These are phyloP conservation scores for Xenopus tropicalis DNA, from an alignment of 2,113 vertebrate species.

Conservation along the genomic window DNA sequence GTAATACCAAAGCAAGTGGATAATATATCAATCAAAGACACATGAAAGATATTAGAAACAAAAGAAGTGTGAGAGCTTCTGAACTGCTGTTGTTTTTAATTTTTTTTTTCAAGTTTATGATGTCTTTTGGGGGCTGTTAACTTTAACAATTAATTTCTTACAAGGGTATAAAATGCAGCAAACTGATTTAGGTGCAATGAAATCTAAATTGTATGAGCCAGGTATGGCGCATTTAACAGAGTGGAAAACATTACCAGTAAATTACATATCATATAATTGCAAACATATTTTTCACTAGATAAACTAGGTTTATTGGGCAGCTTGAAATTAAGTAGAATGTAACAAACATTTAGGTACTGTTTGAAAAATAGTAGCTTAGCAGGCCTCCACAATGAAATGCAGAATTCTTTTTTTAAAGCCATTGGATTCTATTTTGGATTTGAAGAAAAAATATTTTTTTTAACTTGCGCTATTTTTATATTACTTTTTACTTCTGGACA, in stretches of 20 bases:
- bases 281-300: constrained; percentile 26
- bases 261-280: constrained; percentile 20
- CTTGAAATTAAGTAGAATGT: constrained; percentile 7
- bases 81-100: too few relatives aligned
- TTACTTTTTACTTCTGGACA: too few relatives aligned
- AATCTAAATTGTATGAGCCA: constrained; percentile 23
- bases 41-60: neutral
- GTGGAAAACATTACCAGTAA: constrained; percentile 5
- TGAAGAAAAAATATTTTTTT: too few relatives aligned
- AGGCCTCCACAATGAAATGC: constrained; percentile 12
- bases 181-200: constrained; percentile 10
- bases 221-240: neutral
- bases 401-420: too few relatives aligned
- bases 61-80: neutral
- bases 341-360: neutral
- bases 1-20: neutral
- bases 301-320: constrained; percentile 19
- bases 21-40: neutral
- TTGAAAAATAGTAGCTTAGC: too few relatives aligned
- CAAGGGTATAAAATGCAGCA: neutral
- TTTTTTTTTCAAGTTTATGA: constrained; percentile 9
- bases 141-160: constrained; percentile 25
- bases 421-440: too few relatives aligned
- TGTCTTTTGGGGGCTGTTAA: neutral
- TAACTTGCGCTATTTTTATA: too few relatives aligned